phyloP scores from a whole-genome alignment of 92 coral and sea anemone species.

The Epizoanthus fatuus region DNA sequence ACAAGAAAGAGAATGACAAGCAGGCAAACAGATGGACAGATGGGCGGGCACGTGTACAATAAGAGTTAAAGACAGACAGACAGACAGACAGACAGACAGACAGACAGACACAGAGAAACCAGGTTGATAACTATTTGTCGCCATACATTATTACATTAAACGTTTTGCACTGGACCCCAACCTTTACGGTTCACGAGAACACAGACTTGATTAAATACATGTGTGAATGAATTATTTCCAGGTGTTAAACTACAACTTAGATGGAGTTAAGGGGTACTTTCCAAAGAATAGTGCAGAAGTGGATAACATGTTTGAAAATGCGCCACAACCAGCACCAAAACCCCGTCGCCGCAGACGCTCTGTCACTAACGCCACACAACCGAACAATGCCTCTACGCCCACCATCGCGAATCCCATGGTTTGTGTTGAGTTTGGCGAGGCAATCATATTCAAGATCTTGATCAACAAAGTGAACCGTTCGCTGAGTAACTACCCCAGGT shows the following conservation, averaged over 20 bases:
- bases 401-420: constrained; percentile 74
- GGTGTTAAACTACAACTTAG: constrained; percentile 45
- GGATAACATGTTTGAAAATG: constrained; percentile 22
- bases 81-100: too few species aligned
- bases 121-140: too few species aligned
- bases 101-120: too few species aligned
- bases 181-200: too few species aligned
- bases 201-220: too few species aligned
- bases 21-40: too few species aligned
- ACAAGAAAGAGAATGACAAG: too few species aligned
- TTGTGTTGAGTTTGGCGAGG: constrained; percentile 75
- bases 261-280: constrained; percentile 53
- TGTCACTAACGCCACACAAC: constrained; percentile 49
- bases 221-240: neutral
- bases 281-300: constrained; percentile 44
- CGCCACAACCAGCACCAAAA: constrained; percentile 29
- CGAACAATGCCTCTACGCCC: constrained; percentile 7
- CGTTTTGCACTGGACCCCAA: too few species aligned
- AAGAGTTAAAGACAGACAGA: too few species aligned
- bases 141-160: too few species aligned
- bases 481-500: constrained; percentile 85
- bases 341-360: constrained; percentile 74
- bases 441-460: constrained; percentile 76
- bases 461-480: constrained; percentile 84
- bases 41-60: too few species aligned